Evolutionary conservation across 2,797 vertebrate genomes (phyloP), one percentile per base, ranked within the genome.

Genomic region (Enoplosus armatus): DNA sequence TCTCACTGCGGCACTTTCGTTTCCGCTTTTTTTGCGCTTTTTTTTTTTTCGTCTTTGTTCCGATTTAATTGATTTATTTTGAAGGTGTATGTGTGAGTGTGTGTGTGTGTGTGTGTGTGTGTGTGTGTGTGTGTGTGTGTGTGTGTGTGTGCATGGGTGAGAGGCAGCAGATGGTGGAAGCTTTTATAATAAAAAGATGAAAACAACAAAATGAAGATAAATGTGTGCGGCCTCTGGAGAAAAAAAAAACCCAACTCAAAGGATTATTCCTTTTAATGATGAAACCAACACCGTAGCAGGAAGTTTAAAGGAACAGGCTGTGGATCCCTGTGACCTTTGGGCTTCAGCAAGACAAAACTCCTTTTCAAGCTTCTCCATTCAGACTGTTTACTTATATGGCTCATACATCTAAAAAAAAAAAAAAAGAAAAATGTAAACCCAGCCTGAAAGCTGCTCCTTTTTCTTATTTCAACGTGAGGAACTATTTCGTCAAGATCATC

Each of bases 171-270:
- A 73, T 81, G 75, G 63, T 14, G 20, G 3, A 24, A 14, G 65
- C 4, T 64, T 81, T 75, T 8, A 22, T 77, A n/a, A 72, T 45
- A 26, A 62, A 65, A 75, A 51, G 26, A 59, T 31, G 50, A 73
- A 77, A 65, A 72, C 6, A 63, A 11, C 51, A 80, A 77, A n/a
- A 85, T 75, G 73, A 84, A 77, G 75, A 89, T 66, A 54, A 68
- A 83, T 60, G 31, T 41, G 67, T 58, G 64, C 14, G 18, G 58
- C 20, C 70, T 45, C 15, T 62, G 55, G n/a, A n/a, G n/a, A n/a
- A n/a, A n/a, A n/a, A n/a, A n/a, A n/a, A n/a, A n/a, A n/a, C n/a
- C n/a, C n/a, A n/a, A n/a, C n/a, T n/a, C 4, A 55, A 66, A 68
- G 33, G 6, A 31, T 51, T 45, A 45, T 51, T 60, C 10, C 5